Base-by-base conservation (phyloP, 2,797 vertebrate genomes). In the Pantherophis alleghaniensis region DNA sequence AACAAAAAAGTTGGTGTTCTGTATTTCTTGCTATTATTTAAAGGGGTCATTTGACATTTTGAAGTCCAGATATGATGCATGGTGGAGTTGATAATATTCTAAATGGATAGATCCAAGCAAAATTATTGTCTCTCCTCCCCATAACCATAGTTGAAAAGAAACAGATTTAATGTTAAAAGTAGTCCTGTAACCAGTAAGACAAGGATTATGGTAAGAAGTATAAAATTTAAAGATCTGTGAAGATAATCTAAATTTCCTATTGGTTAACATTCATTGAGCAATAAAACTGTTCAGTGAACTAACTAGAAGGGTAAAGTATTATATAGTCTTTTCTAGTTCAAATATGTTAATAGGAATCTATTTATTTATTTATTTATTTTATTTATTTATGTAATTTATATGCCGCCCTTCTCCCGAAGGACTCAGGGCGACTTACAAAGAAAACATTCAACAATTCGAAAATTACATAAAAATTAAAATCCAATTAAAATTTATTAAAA, bases 201-300 rank as follows among this genome's bases (percentile, higher is more conserved):
- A n/a, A 26, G 42, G 37, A 87, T 24, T 24, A 60, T 42, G 57
- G 13, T 55, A 91, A 87, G 61, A 57, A 74, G 26, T 0, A 93
- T 74, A n/a, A 51, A 51, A 91, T 69, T 10, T 24, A 88, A 88
- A 88, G 55, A 74, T 53, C 53, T 91, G 47, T 14, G 56, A 91
- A 83, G 57, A 60, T 69, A n/a, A 6, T 91, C 79, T 55, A 61
- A 61, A 93, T n/a, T 79, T 91, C 55, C 87, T 60, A 93, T 79
- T 53, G 63, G 18, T 86, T 86, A 74, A 69, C 63, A 60, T 88
- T 93, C 60, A 88, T 88, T 79, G 55, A 37, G 86, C 86, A 93
- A 61, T 59, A 87, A 93, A 88, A 74, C 69, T 74, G 32, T 20
- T 20, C 86, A 93, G 55, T 69, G 55, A 93, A 79, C 32, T 16